Evolutionary conservation across 2,113 vertebrate species (phyloP).

Genomic region (Peromyscus leucopus): DNA sequence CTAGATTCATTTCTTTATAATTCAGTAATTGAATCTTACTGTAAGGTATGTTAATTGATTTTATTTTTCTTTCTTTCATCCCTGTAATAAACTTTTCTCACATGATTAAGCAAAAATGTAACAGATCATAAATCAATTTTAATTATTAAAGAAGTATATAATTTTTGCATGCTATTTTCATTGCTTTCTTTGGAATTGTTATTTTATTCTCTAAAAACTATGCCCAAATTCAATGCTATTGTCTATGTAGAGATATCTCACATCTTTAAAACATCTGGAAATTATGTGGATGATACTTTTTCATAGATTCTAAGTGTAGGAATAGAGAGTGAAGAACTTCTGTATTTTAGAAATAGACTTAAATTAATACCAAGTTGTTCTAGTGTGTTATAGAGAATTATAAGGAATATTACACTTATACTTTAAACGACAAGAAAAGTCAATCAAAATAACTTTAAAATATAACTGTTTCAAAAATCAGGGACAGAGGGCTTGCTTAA

Average conservation of each 20-base stretch:
- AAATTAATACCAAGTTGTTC: constrained; percentile 7
- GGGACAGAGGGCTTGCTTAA: neutral
- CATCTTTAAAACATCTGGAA: constrained; percentile 49
- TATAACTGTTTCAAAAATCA: neutral
- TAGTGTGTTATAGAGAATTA: neutral
- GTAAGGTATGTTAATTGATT: neutral
- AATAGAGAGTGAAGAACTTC: neutral
- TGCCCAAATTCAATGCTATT: neutral
- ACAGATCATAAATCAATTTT: neutral
- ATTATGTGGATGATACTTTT: neutral
- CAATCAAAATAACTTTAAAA: neutral
- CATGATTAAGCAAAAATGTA: constrained; percentile 4
- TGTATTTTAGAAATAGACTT: constrained; percentile 47
- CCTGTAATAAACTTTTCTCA: neutral
- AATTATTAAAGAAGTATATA: neutral
- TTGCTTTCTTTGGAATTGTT: neutral
- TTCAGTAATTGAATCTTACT: neutral
- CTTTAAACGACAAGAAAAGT: neutral
- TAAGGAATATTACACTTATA: neutral
- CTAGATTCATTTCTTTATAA: constrained; percentile 6
- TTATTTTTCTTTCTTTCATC: neutral
- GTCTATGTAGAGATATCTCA: neutral
- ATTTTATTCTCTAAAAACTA: constrained; percentile 22
- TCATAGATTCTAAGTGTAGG: neutral
- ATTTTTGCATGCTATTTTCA: neutral